Evolutionary conservation across 2,888 invertebrate species (phyloP), one percentile per base, ranked within the genome.

Genomic region (Liodrosophila aerea): DNA sequence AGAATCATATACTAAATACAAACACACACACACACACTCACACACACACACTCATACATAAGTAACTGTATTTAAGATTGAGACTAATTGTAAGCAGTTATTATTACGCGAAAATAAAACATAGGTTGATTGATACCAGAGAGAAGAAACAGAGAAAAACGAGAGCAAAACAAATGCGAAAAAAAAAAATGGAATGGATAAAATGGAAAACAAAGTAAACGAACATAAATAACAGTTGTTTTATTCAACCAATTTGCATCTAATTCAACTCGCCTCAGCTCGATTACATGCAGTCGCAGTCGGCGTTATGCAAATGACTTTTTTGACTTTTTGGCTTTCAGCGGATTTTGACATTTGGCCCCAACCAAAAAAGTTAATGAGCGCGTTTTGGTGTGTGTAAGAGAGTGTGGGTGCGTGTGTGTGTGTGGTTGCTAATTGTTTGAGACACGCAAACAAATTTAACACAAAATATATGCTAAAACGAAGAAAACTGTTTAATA

Each of bases 381-480:
- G 68, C 64, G 64, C 63, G 59, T 64, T 77, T 76, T 80, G 12
- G 12, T 47, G 29, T 46, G 43, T 27, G 36, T 45, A 49, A 22
- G 60, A 46, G 51, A 60, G 58, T 47, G 40, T 54, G 31, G 34
- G 33, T 39, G 41, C 37, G 27, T 50, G 44, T 44, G 59, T 54
- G 54, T 64, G 51, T 52, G 54, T 15, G 60, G 57, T 53, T 78
- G 67, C 80, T 84, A 85, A 85, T 84, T 85, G 85, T 85, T 85
- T 84, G 85, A 76, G 84, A 74, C 84, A 85, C 73, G 85, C 85
- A 82, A 85, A 85, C 82, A 84, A 71, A 80, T 80, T 83, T 74
- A 66, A 68, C 81, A 65, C 74, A 74, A 76, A 85, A 72, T 76
- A 72, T 76, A 82, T 77, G 76, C 77, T 75, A 77, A 77, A 58